Conservation (phyloP, 2,888 invertebrate genomes). For the Trachelus stipa region DNA sequence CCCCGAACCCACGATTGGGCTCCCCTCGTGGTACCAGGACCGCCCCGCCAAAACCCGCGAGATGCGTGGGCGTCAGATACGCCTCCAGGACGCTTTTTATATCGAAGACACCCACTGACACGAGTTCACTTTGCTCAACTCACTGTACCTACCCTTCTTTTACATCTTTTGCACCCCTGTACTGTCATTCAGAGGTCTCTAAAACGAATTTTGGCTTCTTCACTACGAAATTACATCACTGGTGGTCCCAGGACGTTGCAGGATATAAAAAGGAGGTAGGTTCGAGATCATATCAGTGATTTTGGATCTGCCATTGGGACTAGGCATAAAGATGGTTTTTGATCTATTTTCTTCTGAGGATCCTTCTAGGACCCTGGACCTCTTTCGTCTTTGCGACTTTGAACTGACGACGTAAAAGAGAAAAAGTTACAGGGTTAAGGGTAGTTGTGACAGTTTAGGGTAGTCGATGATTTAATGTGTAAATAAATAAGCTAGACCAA, state of each 20-base stretch:
- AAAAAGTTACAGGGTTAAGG: background rate
- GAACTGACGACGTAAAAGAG: background rate
- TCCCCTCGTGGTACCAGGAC: conserved; percentile 57
- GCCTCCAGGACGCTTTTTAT: conserved; percentile 45
- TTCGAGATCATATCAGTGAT: background rate
- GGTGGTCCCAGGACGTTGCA: background rate
- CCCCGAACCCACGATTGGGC: conserved; percentile 62
- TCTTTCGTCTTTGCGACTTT: background rate
- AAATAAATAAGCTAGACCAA: background rate
- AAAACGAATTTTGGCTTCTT: background rate
- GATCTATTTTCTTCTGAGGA: background rate
- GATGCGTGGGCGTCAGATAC: conserved; percentile 63
- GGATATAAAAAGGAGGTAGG: background rate
- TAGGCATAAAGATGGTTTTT: background rate
- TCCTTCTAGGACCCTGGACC: background rate
- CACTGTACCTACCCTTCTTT: background rate
- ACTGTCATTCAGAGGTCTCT: background rate
- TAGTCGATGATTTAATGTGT: background rate
- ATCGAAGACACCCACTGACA: conserved; percentile 1
- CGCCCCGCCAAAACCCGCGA: conserved; percentile 61
- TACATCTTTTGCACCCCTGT: background rate
- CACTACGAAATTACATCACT: background rate
- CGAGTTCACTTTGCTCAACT: background rate
- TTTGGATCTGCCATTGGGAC: background rate
- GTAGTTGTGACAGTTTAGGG: background rate